These are phyloP conservation scores for Chrosomus eos DNA, from an alignment of 2,797 vertebrate species.

Conservation along the genomic window DNA sequence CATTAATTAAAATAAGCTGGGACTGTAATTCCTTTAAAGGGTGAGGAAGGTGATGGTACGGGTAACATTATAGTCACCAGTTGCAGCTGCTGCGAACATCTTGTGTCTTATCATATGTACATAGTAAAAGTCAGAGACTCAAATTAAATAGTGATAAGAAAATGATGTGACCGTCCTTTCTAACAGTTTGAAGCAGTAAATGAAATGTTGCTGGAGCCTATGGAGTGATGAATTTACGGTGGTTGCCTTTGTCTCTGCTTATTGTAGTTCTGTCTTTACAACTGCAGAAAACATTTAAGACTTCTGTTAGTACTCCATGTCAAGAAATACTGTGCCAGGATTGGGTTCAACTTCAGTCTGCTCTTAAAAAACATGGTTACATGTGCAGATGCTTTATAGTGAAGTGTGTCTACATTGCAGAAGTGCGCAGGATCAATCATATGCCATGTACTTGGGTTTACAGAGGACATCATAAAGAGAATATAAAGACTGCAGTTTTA, in stretches of 20 bases:
- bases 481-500: not conserved
- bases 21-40: not conserved
- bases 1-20: not conserved
- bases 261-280: not conserved
- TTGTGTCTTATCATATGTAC: slow-evolving; percentile 24
- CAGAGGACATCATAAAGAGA: not conserved
- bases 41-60: not conserved
- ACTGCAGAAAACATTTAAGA: not conserved
- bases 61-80: not conserved
- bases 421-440: not conserved
- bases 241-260: slow-evolving; percentile 16
- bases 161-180: not conserved
- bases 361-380: slow-evolving; percentile 5
- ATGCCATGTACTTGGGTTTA: slow-evolving; percentile 4
- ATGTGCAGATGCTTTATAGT: slow-evolving; percentile 27
- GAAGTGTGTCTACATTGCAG: slow-evolving; percentile 19
- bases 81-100: not conserved
- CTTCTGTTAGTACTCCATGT: not conserved
- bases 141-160: slow-evolving; percentile 4
- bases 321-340: not conserved
- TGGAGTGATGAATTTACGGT: slow-evolving; percentile 28
- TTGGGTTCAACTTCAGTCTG: not conserved
- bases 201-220: not conserved
- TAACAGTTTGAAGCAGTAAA: not conserved
- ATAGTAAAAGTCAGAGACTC: slow-evolving; percentile 18